Conservation (phyloP, 2,797 vertebrate species). For the Amniataba percoides region DNA sequence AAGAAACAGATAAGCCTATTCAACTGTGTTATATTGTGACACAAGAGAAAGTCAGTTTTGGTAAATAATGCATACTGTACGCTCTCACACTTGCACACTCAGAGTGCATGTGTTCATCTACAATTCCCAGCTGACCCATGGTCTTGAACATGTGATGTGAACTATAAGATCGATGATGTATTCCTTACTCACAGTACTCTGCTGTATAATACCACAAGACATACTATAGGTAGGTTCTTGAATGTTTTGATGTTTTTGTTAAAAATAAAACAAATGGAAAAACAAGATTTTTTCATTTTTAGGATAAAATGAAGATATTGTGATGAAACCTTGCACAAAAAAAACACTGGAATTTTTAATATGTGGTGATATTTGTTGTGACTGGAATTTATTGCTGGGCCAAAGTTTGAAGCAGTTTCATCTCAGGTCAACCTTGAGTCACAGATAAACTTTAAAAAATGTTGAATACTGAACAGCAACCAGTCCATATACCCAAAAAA, state of each 20-base stretch:
- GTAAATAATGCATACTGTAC: slow-evolving; percentile 38
- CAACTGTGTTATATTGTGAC: slow-evolving; percentile 25
- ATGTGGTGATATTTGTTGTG: no score
- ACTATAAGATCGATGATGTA: not conserved
- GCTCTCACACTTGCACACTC: slow-evolving; percentile 1
- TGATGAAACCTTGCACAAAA: not conserved
- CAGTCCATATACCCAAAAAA: no score
- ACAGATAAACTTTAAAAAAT: no score
- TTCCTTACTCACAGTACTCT: not conserved
- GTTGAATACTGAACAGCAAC: no score
- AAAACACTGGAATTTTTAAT: not conserved
- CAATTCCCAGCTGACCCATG: slow-evolving; percentile 9
- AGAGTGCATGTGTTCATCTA: slow-evolving; percentile 13
- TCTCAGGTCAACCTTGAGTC: no score
- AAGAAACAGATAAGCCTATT: slow-evolving; percentile 24
- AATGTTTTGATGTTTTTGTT: not conserved
- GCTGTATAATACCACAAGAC: not conserved
- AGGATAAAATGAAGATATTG: not conserved
- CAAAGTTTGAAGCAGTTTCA: no score
- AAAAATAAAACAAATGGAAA: no score
- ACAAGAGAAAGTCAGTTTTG: slow-evolving; percentile 23
- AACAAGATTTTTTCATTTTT: not conserved
- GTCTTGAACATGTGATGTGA: slow-evolving; percentile 11
- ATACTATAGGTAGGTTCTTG: not conserved
- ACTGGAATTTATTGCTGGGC: no score